Conservation (phyloP, 1,140 invertebrate genomes). For the Conus betulinus region DNA sequence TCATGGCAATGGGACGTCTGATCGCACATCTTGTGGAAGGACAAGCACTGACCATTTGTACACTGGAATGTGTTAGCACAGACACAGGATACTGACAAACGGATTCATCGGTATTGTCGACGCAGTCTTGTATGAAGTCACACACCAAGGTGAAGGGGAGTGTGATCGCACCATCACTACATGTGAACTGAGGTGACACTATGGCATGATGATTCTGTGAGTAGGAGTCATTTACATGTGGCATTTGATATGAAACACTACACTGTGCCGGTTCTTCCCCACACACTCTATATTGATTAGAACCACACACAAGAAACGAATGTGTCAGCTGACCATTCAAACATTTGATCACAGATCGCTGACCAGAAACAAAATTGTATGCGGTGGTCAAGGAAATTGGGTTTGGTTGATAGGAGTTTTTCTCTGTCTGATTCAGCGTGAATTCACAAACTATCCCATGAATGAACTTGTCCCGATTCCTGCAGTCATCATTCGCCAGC, state of each 20-base stretch:
- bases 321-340: slow-evolving; percentile 5
- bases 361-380: no score
- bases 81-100: background rate
- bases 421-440: no score
- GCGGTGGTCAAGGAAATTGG: no score
- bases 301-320: slow-evolving; percentile 11
- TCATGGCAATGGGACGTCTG: background rate
- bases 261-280: background rate
- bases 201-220: background rate
- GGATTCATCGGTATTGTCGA: background rate
- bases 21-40: background rate
- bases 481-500: no score
- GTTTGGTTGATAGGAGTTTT: no score
- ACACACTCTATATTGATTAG: background rate
- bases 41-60: slow-evolving; percentile 12
- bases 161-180: background rate
- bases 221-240: background rate
- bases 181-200: background rate
- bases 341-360: background rate
- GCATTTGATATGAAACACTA: no score
- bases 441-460: no score
- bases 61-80: background rate
- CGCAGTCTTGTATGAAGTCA: slow-evolving; percentile 15
- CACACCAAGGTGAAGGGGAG: background rate
- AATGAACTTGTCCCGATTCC: no score